Conservation (phyloP, 2,888 invertebrate genomes). For the Uropetala carovei region DNA sequence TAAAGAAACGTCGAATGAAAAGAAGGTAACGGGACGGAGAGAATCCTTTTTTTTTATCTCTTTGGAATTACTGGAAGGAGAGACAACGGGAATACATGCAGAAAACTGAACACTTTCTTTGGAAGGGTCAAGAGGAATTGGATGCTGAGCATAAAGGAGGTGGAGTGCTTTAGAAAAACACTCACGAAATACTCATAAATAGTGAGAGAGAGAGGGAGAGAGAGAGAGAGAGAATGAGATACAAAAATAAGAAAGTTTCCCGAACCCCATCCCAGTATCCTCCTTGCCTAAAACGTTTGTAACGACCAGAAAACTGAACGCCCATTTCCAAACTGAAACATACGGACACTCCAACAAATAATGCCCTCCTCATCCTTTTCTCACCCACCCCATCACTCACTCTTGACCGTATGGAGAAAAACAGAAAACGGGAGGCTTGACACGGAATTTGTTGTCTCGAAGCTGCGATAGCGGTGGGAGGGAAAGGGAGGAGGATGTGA, state of each 20-base stretch:
- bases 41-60: too few species aligned
- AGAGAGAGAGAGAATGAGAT: not conserved
- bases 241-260: slow-evolving; percentile 2
- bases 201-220: too few species aligned
- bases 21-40: too few species aligned
- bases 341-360: not conserved
- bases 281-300: not conserved
- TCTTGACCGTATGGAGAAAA: not conserved
- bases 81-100: too few species aligned
- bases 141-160: too few species aligned
- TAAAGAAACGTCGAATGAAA: not conserved
- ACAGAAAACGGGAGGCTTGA: not conserved
- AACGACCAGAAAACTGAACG: not conserved
- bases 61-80: too few species aligned
- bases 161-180: too few species aligned
- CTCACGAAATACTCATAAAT: too few species aligned
- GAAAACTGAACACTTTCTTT: too few species aligned
- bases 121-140: too few species aligned
- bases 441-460: not conserved
- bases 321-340: not conserved
- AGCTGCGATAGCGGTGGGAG: not conserved
- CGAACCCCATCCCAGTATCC: not conserved
- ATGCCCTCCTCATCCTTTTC: too few species aligned
- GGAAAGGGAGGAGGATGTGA: not conserved
- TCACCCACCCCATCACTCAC: not conserved